Evolutionary conservation across 2,888 invertebrate species (phyloP).

Genomic region (Dicycla oo): DNA sequence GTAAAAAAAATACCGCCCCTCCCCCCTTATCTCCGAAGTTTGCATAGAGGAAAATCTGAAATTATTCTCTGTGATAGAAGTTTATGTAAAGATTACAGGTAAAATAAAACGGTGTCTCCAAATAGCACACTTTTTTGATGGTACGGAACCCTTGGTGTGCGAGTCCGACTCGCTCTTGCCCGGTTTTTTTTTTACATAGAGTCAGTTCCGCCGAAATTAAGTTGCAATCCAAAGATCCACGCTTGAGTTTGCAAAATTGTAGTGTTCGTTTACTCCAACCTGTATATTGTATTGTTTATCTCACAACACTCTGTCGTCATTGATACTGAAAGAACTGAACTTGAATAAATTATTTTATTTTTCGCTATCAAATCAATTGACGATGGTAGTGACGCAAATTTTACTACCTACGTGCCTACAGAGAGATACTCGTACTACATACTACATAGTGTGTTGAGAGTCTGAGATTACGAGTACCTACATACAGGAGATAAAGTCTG

Average conservation of each 20-base stretch:
- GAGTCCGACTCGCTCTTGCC: too few species aligned
- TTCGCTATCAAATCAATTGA: conserved; percentile 31
- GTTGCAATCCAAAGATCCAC: background rate
- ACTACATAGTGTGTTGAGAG: background rate
- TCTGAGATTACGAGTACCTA: conserved; percentile 11
- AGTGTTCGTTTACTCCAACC: background rate
- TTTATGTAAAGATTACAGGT: too few species aligned
- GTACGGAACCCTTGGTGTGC: too few species aligned
- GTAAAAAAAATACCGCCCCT: too few species aligned
- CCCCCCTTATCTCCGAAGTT: too few species aligned
- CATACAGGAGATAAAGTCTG: conserved; percentile 1
- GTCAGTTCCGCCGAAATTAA: too few species aligned
- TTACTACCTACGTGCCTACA: conserved; percentile 1
- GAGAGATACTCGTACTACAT: background rate
- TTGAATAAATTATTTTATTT: conserved; percentile 28
- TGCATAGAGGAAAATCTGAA: too few species aligned
- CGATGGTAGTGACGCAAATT: conserved; percentile 30
- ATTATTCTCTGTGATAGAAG: too few species aligned
- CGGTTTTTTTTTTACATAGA: too few species aligned
- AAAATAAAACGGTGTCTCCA: too few species aligned
- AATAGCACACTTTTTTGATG: too few species aligned
- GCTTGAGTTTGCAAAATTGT: background rate
- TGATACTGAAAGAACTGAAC: conserved; percentile 51
- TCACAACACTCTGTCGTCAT: conserved; percentile 39
- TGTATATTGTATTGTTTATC: conserved; percentile 45